Evolutionary conservation across 2,888 invertebrate species (phyloP).

Genomic region (Seira sanloemensis): DNA sequence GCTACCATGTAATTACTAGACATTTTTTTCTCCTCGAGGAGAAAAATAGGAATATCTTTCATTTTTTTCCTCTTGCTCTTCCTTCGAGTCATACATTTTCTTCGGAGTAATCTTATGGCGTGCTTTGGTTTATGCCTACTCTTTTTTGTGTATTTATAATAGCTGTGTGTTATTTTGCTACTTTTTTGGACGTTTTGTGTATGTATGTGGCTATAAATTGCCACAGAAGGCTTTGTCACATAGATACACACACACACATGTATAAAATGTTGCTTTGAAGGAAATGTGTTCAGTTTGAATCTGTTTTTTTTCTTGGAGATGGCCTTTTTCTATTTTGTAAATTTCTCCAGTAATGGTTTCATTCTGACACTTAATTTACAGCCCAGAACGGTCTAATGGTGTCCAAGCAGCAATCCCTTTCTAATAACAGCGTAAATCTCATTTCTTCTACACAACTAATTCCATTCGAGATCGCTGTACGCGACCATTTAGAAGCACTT

Average conservation of each 20-base stretch:
- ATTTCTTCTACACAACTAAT: constrained; percentile 49
- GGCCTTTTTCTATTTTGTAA: constrained; percentile 1
- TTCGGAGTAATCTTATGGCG: too few relatives aligned
- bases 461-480: constrained; percentile 69
- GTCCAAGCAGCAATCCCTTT: constrained; percentile 59
- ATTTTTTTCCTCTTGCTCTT: neutral
- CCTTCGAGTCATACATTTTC: too few relatives aligned
- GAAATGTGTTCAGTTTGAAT: too few relatives aligned
- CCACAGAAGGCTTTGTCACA: neutral
- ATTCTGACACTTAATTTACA: constrained; percentile 62
- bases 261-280: too few relatives aligned
- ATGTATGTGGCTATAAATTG: neutral
- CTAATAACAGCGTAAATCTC: constrained; percentile 46
- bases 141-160: too few relatives aligned
- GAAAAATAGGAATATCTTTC: too few relatives aligned
- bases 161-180: too few relatives aligned
- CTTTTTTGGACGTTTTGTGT: neutral
- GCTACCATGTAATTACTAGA: neutral
- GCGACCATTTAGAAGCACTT: constrained; percentile 70
- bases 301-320: neutral
- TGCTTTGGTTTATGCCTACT: too few relatives aligned
- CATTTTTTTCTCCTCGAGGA: constrained; percentile 4
- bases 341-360: constrained; percentile 31
- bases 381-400: constrained; percentile 65
- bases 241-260: too few relatives aligned